phyloP scores from a whole-genome alignment of 2,888 invertebrate genomes.

The Ophioninae sp. region DNA sequence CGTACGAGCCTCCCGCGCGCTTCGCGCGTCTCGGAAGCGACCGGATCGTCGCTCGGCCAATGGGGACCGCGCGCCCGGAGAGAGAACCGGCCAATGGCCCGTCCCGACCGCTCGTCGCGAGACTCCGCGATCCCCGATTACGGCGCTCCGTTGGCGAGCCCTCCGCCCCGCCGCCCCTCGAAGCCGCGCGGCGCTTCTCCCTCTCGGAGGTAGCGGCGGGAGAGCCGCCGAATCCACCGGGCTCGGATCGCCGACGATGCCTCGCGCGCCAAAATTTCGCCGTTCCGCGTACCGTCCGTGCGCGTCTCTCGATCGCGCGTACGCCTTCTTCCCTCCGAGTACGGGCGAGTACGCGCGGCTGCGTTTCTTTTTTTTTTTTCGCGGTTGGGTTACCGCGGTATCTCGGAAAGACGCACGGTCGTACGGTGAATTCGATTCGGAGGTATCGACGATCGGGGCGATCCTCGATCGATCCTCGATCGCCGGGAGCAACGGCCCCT shows the following conservation, averaged over 20 bases:
- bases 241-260: constrained; percentile 51
- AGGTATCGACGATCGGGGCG: too few relatives aligned
- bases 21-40: constrained; percentile 55
- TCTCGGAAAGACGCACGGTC: too few relatives aligned
- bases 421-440: too few relatives aligned
- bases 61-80: constrained; percentile 28
- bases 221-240: constrained; percentile 54
- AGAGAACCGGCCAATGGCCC: constrained; percentile 56
- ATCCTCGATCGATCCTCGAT: too few relatives aligned
- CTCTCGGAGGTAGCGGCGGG: background rate
- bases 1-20: constrained; percentile 61
- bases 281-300: background rate
- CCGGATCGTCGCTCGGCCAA: constrained; percentile 53
- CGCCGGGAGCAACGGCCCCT: too few relatives aligned
- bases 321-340: background rate
- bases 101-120: constrained; percentile 54
- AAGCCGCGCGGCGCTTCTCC: background rate
- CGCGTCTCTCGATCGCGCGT: constrained; percentile 19
- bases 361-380: too few relatives aligned
- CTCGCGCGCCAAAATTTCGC: constrained; percentile 48
- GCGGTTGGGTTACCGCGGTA: too few relatives aligned
- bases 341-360: too few relatives aligned
- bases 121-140: constrained; percentile 26
- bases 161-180: constrained; percentile 15
- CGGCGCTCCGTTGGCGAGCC: background rate